phyloP scores from a whole-genome alignment of 2,797 vertebrate genomes.

The Acropternis orthonyx region DNA sequence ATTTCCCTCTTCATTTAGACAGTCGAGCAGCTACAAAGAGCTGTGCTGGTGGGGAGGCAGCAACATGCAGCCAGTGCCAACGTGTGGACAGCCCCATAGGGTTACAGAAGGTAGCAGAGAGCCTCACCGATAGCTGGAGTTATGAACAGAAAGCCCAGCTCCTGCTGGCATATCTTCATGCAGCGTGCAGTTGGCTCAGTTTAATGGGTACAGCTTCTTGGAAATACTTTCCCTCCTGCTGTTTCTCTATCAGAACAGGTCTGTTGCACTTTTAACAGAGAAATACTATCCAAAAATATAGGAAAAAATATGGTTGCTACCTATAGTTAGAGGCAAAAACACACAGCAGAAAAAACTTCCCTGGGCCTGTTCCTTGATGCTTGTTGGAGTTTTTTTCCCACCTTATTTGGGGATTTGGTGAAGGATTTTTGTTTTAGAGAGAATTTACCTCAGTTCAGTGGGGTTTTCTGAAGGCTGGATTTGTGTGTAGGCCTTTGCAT shows the following conservation, averaged over 20 bases:
- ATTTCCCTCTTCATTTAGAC: conserved; percentile 53
- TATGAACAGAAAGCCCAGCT: neutral
- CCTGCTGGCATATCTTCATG: neutral
- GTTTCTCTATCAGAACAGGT: neutral
- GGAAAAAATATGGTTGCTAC: neutral
- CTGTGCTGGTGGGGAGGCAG: neutral
- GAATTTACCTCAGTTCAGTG: neutral
- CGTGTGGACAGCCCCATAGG: neutral
- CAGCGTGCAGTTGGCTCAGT: neutral
- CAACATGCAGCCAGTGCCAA: neutral
- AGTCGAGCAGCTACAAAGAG: neutral
- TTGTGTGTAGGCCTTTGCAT: neutral
- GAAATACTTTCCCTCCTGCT: neutral
- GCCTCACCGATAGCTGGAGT: neutral
- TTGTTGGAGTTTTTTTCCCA: neutral
- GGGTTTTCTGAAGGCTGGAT: neutral
- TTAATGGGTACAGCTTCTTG: neutral
- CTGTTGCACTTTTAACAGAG: neutral
- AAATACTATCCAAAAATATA: neutral
- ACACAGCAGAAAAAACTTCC: neutral
- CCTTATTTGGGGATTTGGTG: neutral
- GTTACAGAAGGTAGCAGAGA: neutral
- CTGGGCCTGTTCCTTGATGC: neutral
- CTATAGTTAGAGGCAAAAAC: neutral
- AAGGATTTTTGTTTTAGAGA: neutral